phyloP scores from a whole-genome alignment of 2,797 vertebrate species.

The Macroramphosus scolopax region DNA sequence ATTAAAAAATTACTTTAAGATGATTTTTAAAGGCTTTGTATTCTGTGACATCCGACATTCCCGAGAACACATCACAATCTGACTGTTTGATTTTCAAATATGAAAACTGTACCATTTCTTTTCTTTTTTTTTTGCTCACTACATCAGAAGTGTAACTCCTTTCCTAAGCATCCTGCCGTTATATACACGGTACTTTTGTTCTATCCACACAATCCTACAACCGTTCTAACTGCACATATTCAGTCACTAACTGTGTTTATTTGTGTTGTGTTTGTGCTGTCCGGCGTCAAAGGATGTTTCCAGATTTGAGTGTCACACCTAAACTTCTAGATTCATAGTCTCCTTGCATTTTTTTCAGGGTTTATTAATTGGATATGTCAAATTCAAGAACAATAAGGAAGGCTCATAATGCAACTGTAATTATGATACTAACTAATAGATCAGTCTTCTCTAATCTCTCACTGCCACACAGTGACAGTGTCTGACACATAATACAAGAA shows the following conservation, averaged over 20 bases:
- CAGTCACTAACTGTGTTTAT: slow-evolving; percentile 22
- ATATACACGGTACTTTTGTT: slow-evolving; percentile 11
- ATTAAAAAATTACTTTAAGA: slow-evolving; percentile 19
- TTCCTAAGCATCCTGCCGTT: slow-evolving; percentile 13
- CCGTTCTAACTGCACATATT: slow-evolving; percentile 9
- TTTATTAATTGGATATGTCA: too few species aligned
- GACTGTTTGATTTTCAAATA: slow-evolving; percentile 11
- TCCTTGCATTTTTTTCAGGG: slow-evolving; percentile 13
- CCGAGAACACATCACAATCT: slow-evolving; percentile 10
- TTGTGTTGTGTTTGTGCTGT: slow-evolving; percentile 22
- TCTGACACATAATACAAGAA: slow-evolving; percentile 9
- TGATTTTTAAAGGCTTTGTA: slow-evolving; percentile 36
- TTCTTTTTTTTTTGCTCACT: slow-evolving; percentile 24
- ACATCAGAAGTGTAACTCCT: slow-evolving; percentile 20
- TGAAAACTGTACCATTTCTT: not conserved
- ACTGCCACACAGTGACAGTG: slow-evolving; percentile 6
- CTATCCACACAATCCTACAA: slow-evolving; percentile 14
- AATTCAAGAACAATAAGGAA: too few species aligned
- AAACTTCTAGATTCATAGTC: slow-evolving; percentile 3
- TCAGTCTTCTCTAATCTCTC: slow-evolving; percentile 2
- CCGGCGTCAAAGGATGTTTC: slow-evolving; percentile 9
- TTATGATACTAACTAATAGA: too few species aligned
- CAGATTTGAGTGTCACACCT: slow-evolving; percentile 5
- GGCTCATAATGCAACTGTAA: too few species aligned
- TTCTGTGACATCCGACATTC: slow-evolving; percentile 30